Evolutionary conservation across 2,888 invertebrate species (phyloP).

Genomic region (Prosapia bicincta): DNA sequence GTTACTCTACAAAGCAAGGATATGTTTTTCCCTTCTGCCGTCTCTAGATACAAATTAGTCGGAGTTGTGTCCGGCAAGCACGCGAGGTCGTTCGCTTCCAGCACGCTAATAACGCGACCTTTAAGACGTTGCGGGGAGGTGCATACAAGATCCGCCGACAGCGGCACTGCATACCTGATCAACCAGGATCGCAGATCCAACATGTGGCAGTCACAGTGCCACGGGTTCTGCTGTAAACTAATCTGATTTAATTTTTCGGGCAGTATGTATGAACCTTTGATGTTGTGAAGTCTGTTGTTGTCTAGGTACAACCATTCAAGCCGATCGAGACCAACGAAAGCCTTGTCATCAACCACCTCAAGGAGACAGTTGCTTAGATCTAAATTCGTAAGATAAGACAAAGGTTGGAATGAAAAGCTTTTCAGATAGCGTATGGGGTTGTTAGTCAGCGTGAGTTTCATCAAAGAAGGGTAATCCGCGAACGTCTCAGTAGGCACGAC

Average conservation of each 20-base stretch:
- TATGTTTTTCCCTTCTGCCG: slow-evolving; percentile 76
- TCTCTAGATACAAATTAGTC: slow-evolving; percentile 70
- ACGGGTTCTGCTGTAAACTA: slow-evolving; percentile 80
- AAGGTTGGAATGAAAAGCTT: slow-evolving; percentile 67
- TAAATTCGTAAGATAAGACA: slow-evolving; percentile 72
- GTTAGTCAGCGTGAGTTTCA: slow-evolving; percentile 75
- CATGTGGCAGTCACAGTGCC: slow-evolving; percentile 84
- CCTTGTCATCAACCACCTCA: slow-evolving; percentile 69
- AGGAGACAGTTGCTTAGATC: slow-evolving; percentile 81
- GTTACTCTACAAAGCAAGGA: slow-evolving; percentile 76
- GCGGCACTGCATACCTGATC: slow-evolving; percentile 69
- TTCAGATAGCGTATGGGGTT: slow-evolving; percentile 76
- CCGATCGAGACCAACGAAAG: slow-evolving; percentile 75
- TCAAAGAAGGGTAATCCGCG: slow-evolving; percentile 71
- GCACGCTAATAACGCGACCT: slow-evolving; percentile 62
- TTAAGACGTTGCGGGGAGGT: slow-evolving; percentile 63
- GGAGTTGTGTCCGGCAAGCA: slow-evolving; percentile 77
- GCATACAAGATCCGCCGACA: slow-evolving; percentile 75
- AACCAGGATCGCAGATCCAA: slow-evolving; percentile 76
- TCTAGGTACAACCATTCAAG: slow-evolving; percentile 82
- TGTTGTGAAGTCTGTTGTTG: slow-evolving; percentile 71
- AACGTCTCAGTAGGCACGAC: slow-evolving; percentile 76
- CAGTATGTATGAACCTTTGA: slow-evolving; percentile 66
- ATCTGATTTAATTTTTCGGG: slow-evolving; percentile 77
- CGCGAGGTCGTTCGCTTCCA: slow-evolving; percentile 69